Percentiles rank a stretch among this genome's conserved stretches.
phyloP scores from a whole-genome alignment of 2,113 vertebrate genomes.

The Micronycteris hirsuta region DNA sequence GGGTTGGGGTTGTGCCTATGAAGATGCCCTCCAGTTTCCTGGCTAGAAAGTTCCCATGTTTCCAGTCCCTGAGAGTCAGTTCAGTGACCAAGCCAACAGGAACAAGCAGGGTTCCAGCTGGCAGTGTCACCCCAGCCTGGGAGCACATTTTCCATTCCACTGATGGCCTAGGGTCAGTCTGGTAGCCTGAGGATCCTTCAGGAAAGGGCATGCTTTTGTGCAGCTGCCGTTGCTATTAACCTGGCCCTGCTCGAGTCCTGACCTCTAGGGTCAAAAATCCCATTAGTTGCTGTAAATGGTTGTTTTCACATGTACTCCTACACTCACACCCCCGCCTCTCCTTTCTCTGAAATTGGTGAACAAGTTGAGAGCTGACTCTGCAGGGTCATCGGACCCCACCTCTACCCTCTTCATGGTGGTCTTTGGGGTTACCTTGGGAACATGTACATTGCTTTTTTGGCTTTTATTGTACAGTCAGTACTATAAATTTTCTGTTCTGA shows the following conservation, averaged over 20 bases:
- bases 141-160: neutral
- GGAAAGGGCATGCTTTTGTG: neutral
- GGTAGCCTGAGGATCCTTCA: neutral
- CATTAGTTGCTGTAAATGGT: neutral
- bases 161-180: neutral
- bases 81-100: neutral
- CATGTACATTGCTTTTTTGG: constrained; percentile 34
- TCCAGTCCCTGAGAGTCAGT: neutral
- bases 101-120: neutral
- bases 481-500: constrained; percentile 69
- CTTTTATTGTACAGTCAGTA: constrained; percentile 80
- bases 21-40: neutral
- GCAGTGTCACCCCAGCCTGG: neutral
- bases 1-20: neutral
- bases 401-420: neutral
- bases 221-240: neutral
- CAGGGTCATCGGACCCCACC: neutral
- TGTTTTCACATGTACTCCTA: neutral
- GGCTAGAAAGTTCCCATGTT: neutral
- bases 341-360: neutral
- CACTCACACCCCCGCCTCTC: rapidly evolving
- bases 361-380: rapidly evolving
- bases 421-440: neutral
- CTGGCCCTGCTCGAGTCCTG: neutral
- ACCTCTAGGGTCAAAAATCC: neutral